Evolutionary conservation across 1,140 invertebrate species (phyloP).

Genomic region (Laupala kohalensis): DNA sequence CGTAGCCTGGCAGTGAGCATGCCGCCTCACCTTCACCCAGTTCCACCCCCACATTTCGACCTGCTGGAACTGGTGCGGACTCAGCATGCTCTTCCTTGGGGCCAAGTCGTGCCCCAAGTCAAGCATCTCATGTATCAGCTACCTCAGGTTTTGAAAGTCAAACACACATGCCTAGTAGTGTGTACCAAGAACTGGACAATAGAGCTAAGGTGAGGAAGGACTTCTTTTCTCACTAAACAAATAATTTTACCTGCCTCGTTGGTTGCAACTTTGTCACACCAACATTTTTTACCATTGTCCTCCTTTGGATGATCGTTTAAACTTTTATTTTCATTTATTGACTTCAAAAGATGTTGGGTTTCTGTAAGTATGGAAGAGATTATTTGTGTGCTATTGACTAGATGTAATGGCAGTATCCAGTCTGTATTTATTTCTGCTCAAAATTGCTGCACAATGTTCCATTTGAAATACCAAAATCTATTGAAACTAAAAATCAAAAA

Average conservation of each 20-base stretch:
- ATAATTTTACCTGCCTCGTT: no score
- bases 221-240: no score
- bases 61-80: conserved; percentile 24
- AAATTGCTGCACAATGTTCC: no score
- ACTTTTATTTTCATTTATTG: background rate
- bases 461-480: no score
- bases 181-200: background rate
- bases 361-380: no score
- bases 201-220: conserved; percentile 1
- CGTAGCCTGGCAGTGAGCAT: background rate
- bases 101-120: conserved; percentile 37
- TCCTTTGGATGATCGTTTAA: no score
- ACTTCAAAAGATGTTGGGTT: background rate
- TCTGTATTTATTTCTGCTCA: no score
- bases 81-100: conserved; percentile 37
- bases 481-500: no score
- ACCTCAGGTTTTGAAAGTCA: conserved; percentile 33
- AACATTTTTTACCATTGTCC: no score
- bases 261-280: no score
- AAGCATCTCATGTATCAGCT: conserved; percentile 35
- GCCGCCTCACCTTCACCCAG: conserved; percentile 9
- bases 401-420: no score
- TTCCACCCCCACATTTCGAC: conserved; percentile 20
- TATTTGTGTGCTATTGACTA: no score
- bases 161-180: background rate